A percentile compares a stretch with the other conserved stretches of the same genome.
These are phyloP conservation scores for Mobula hypostoma DNA, from an alignment of 2,113 vertebrate genomes.

Conservation along the genomic window DNA sequence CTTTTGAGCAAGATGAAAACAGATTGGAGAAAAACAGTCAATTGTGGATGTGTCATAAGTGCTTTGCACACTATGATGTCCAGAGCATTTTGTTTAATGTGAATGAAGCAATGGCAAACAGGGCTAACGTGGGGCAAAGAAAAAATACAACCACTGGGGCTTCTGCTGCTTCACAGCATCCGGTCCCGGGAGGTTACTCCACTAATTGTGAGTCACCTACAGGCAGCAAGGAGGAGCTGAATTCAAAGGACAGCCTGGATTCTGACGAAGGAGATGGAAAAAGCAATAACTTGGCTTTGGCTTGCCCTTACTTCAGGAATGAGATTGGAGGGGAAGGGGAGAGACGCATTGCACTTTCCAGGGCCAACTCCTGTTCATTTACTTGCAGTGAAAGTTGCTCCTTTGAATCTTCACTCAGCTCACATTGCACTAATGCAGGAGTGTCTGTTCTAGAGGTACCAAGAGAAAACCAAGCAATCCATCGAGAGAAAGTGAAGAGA, in stretches of 20 bases:
- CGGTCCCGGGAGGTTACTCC: conserved; percentile 52
- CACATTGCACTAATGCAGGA: conserved; percentile 93
- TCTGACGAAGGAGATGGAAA: conserved; percentile 91
- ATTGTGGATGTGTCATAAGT: conserved; percentile 81
- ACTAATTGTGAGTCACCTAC: conserved; percentile 75
- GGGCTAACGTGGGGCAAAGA: conserved; percentile 73
- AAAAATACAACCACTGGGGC: conserved; percentile 94
- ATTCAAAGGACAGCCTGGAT: conserved; percentile 85
- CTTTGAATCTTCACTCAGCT: conserved; percentile 89
- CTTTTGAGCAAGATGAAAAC: conserved; percentile 69
- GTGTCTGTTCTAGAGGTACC: conserved; percentile 93
- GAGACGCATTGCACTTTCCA: conserved; percentile 79
- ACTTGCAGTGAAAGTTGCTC: conserved; percentile 80
- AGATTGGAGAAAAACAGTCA: conserved; percentile 60
- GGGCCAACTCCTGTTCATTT: conserved; percentile 73
- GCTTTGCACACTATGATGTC: conserved; percentile 93
- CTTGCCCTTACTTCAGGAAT: conserved; percentile 86
- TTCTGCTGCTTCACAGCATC: conserved; percentile 79
- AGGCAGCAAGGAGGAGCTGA: conserved; percentile 87
- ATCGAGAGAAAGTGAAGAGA: conserved; percentile 92
- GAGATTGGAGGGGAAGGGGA: conserved; percentile 92
- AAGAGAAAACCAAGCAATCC: conserved; percentile 84
- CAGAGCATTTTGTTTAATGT: conserved; percentile 94
- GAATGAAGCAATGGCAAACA: conserved; percentile 80
- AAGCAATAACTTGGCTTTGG: conserved; percentile 78